Percentiles rank a stretch among this genome's conserved stretches.
Conservation (phyloP, 1,140 invertebrate genomes). For the Diabrotica virgifera region DNA sequence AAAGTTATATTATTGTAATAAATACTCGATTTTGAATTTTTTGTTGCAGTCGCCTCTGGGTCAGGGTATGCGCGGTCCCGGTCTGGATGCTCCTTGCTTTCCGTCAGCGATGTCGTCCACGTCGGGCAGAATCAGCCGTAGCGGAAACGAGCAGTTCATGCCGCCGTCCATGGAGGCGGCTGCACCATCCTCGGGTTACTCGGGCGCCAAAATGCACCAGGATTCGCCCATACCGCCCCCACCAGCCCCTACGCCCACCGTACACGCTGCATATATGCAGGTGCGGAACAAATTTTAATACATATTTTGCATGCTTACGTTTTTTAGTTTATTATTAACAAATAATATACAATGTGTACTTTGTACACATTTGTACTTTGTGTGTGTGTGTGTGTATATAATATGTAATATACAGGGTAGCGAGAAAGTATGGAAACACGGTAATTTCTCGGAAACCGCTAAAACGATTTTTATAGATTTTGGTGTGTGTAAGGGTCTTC, state of each 20-base stretch:
- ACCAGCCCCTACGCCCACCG: background rate
- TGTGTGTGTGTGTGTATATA: too few relatives aligned
- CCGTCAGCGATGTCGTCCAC: slow-evolving; percentile 1
- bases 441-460: too few relatives aligned
- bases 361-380: too few relatives aligned
- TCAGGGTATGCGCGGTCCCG: slow-evolving; percentile 7
- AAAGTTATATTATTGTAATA: too few relatives aligned
- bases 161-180: background rate
- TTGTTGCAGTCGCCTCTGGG: slow-evolving; percentile 9
- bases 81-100: slow-evolving; percentile 16
- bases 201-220: background rate
- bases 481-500: too few relatives aligned
- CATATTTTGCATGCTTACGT: background rate
- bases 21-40: background rate
- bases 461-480: too few relatives aligned
- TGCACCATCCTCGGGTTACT: background rate
- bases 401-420: too few relatives aligned
- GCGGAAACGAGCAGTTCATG: slow-evolving; percentile 13
- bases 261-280: slow-evolving; percentile 16
- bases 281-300: background rate
- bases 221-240: slow-evolving; percentile 14
- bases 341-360: too few relatives aligned
- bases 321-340: background rate
- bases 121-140: background rate
- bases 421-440: too few relatives aligned